Evolutionary conservation across 2,797 vertebrate species (phyloP), one percentile per base, ranked within the genome.

Genomic region (Channallabes apus): DNA sequence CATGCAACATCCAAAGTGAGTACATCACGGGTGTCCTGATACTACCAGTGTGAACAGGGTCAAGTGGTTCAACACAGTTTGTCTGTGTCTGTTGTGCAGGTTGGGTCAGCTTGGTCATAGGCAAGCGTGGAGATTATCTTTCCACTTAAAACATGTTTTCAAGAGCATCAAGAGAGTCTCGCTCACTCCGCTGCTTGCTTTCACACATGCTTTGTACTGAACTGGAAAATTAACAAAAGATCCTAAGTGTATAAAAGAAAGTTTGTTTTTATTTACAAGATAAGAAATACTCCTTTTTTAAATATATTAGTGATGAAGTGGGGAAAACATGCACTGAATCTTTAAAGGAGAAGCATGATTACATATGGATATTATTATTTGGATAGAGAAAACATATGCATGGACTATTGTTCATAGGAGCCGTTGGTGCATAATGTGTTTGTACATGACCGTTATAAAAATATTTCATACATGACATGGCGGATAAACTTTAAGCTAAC

Each of bases 1-100:
- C 98, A 99, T 99, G 98, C 98, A 97, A 99, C 96, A 96, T 95
- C 96, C 96, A 97, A 91, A 92, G 96, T 96, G 95, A 96, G 96
- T 97, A 97, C 96, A 97, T 96, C 96, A 95, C 93, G 94, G 94
- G 94, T 95, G 92, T 96, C 94, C 95, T 95, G 96, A 93, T 93
- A 94, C 92, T 94, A 94, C 93, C 92, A 29, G 90, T 92, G 93
- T 92, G 91, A 90, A 91, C 92, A 88, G 92, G 92, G 92, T 95
- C 92, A 87, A 46, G 81, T 83, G 88, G 87, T 82, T 79, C 89
- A 91, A 91, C 91, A 93, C 91, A 90, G 90, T 87, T 93, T 89
- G 90, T 73, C 69, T 78, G 92, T 90, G 92, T 92, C 89, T 92
- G 92, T 93, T 95, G 93, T 90, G 91, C 91, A 91, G 3, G 14